A percentile compares a stretch with the other conserved stretches of the same genome.
Conservation (phyloP, 2,888 invertebrate genomes). For the Tachina grossa region DNA sequence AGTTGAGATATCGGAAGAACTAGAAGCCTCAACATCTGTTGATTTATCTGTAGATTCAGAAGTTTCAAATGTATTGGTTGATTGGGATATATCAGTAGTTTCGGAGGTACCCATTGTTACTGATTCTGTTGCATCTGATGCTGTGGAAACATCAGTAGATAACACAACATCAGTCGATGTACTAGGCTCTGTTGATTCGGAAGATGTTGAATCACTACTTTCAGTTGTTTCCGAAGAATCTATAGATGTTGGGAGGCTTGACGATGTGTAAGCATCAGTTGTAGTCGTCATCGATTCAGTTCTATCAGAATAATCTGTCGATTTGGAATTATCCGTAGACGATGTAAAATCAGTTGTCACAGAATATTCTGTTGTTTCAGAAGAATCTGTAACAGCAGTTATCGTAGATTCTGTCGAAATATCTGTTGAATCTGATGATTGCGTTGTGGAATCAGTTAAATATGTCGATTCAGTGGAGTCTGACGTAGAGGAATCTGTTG, state of each 20-base stretch:
- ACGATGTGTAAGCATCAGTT: conserved; percentile 34
- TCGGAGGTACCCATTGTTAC: conserved; percentile 72
- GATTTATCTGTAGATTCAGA: conserved; percentile 69
- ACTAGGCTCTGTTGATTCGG: conserved; percentile 53
- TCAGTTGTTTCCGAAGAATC: conserved; percentile 29
- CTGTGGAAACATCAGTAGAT: conserved; percentile 55
- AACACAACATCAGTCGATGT: conserved; percentile 66
- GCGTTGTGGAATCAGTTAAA: conserved; percentile 41
- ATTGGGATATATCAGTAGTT: conserved; percentile 54
- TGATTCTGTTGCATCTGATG: conserved; percentile 34
- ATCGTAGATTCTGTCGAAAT: conserved; percentile 19
- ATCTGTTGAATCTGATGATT: conserved; percentile 17
- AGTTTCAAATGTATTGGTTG: background rate
- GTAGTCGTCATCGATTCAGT: conserved; percentile 33
- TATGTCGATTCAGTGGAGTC: background rate
- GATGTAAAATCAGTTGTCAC: conserved; percentile 8
- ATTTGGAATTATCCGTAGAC: conserved; percentile 5
- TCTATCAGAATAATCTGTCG: conserved; percentile 26
- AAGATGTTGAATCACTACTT: conserved; percentile 34
- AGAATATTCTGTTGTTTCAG: conserved; percentile 33
- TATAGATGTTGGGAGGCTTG: conserved; percentile 10
- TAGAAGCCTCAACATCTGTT: conserved; percentile 64
- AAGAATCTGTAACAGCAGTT: conserved; percentile 17
- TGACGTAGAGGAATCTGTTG: conserved; percentile 21
- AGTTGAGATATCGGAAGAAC: conserved; percentile 69